A percentile compares a stretch with the other conserved stretches of the same genome.
Conservation (phyloP, 2,888 invertebrate genomes). For the Drosophila mimica region DNA sequence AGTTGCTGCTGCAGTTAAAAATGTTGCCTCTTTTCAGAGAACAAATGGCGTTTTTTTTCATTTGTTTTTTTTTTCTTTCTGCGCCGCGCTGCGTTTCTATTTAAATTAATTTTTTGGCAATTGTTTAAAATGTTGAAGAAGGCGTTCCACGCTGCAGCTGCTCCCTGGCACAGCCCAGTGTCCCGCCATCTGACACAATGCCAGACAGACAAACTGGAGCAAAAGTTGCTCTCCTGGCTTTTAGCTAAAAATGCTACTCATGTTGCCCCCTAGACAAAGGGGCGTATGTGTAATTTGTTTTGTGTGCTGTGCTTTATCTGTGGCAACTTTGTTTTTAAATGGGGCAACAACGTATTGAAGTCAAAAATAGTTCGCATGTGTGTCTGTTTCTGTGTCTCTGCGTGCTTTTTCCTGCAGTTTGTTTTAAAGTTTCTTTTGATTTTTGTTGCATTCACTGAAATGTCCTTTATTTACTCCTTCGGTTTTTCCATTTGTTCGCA, state of each 20-base stretch:
- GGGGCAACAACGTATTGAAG: conserved; percentile 16
- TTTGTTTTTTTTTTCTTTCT: conserved; percentile 1
- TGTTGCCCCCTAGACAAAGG: conserved; percentile 59
- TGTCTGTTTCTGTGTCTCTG: conserved; percentile 1
- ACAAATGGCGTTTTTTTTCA: conserved; percentile 51
- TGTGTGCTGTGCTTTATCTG: conserved; percentile 47
- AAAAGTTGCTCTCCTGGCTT: conserved; percentile 29
- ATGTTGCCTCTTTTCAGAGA: conserved; percentile 15
- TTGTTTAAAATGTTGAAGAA: conserved; percentile 64
- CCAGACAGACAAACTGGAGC: conserved; percentile 26
- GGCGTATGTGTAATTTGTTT: conserved; percentile 73
- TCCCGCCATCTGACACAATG: conserved; percentile 6
- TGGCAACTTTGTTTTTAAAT: conserved; percentile 40
- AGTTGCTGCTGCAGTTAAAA: conserved; percentile 55
- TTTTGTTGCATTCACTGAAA: conserved; percentile 20
- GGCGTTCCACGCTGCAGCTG: conserved; percentile 55
- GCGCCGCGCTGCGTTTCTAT: conserved; percentile 51
- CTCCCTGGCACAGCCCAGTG: background rate
- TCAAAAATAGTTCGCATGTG: conserved; percentile 14
- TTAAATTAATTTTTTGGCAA: conserved; percentile 74
- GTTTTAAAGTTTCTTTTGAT: conserved; percentile 34
- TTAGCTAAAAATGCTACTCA: conserved; percentile 46
- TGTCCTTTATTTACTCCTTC: conserved; percentile 21
- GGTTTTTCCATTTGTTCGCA: conserved; percentile 30
- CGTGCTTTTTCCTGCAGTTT: conserved; percentile 28